phyloP scores from a whole-genome alignment of 1,140 invertebrate species.

The Drosophila varians region DNA sequence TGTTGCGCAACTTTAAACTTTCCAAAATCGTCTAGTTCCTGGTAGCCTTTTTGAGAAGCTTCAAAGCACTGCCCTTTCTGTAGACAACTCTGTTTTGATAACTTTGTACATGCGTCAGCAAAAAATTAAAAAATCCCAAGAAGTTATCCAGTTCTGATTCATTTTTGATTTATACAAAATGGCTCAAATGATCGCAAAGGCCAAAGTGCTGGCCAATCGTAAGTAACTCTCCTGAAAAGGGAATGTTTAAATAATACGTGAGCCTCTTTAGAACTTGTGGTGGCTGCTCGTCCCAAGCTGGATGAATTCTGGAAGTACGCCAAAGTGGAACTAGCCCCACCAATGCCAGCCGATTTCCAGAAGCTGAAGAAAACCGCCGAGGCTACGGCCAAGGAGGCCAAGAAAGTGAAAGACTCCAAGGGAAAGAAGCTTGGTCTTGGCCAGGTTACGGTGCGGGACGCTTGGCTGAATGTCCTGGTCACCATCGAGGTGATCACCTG shows the following conservation, averaged over 20 bases:
- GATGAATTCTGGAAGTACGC: conserved; percentile 93
- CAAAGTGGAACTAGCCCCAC: conserved; percentile 95
- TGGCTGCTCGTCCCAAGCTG: conserved; percentile 88
- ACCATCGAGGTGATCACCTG: conserved; percentile 94
- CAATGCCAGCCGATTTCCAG: conserved; percentile 92
- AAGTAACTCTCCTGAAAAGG: conserved; percentile 18
- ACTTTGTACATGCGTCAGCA: background rate
- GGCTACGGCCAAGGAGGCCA: conserved; percentile 88
- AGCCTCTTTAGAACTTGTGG: conserved; percentile 84
- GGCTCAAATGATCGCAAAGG: conserved; percentile 50
- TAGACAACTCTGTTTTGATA: conserved; percentile 7
- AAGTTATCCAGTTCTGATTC: conserved; percentile 1
- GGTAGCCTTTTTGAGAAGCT: background rate
- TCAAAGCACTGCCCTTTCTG: background rate
- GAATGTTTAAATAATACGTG: background rate
- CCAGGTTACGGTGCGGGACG: conserved; percentile 93
- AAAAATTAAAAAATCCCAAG: conserved; percentile 4
- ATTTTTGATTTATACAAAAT: conserved; percentile 25
- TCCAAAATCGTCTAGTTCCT: background rate
- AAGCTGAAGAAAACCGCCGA: conserved; percentile 90
- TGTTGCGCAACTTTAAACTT: background rate
- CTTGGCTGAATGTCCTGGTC: conserved; percentile 94
- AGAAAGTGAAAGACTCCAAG: conserved; percentile 84
- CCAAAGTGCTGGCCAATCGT: conserved; percentile 54
- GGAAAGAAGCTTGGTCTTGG: conserved; percentile 86